These are phyloP conservation scores for Aphidius ervi DNA, from an alignment of 1,140 invertebrate genomes.

Conservation along the genomic window DNA sequence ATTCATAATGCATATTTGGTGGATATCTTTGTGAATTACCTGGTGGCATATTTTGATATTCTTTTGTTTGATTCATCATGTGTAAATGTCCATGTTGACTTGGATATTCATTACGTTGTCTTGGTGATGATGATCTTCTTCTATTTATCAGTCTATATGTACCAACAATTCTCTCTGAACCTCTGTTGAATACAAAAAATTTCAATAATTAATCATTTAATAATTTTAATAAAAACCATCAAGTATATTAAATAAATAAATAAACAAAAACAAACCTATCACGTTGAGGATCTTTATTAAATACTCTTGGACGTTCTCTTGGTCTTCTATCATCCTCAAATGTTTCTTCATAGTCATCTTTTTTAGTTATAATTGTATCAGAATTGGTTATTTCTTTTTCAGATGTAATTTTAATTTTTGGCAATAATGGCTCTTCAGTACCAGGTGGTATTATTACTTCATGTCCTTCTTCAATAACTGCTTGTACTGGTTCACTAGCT, in stretches of 20 bases:
- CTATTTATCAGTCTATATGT: constrained; percentile 40
- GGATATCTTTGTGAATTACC: constrained; percentile 42
- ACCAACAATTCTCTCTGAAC: constrained; percentile 35
- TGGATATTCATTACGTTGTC: constrained; percentile 41
- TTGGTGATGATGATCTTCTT: constrained; percentile 44
- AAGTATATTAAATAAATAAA: constrained; percentile 10
- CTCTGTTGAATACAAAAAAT: constrained; percentile 31
- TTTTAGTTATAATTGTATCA: constrained; percentile 31
- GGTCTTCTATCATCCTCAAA: constrained; percentile 37
- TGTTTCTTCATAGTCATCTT: constrained; percentile 37
- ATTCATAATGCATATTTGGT: constrained; percentile 48
- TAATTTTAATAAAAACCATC: neutral
- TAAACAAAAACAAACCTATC: constrained; percentile 37
- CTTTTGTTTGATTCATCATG: constrained; percentile 41
- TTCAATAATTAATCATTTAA: constrained; percentile 5
- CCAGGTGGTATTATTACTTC: constrained; percentile 46
- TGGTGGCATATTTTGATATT: constrained; percentile 36
- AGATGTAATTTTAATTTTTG: constrained; percentile 37
- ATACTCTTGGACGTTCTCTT: constrained; percentile 45
- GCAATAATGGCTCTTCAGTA: constrained; percentile 45
- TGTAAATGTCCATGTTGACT: constrained; percentile 33
- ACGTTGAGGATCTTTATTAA: constrained; percentile 46
- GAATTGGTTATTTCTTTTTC: constrained; percentile 34
- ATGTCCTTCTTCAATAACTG: constrained; percentile 40
- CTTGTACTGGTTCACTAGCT: constrained; percentile 29